phyloP scores from a whole-genome alignment of 2,888 invertebrate species.

The Caenorhabditis uteleia region DNA sequence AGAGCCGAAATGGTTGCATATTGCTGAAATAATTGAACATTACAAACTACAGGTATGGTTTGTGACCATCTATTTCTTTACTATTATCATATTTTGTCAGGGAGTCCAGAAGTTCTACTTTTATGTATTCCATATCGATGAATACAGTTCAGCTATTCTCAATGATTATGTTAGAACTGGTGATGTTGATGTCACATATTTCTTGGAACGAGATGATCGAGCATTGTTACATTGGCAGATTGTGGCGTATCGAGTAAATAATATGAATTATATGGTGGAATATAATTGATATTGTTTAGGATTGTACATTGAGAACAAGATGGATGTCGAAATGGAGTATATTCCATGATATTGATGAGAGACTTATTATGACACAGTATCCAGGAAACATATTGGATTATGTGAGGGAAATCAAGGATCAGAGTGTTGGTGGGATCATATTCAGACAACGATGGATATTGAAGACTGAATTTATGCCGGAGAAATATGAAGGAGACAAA shows the following conservation, averaged over 20 bases:
- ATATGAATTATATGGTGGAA: not conserved
- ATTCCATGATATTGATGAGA: conserved; percentile 30
- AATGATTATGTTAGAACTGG: conserved; percentile 36
- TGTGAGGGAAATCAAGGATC: conserved; percentile 14
- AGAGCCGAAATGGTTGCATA: conserved; percentile 30
- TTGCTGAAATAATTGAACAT: conserved; percentile 29
- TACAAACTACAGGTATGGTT: conserved; percentile 23
- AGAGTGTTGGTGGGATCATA: not conserved
- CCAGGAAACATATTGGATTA: conserved; percentile 25
- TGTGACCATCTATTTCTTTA: not conserved
- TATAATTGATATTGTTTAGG: conserved; percentile 9
- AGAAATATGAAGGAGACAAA: too few species aligned
- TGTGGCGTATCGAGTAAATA: conserved; percentile 20
- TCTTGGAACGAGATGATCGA: conserved; percentile 24
- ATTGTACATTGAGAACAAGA: conserved; percentile 18
- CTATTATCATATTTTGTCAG: conserved; percentile 2
- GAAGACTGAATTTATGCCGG: not conserved
- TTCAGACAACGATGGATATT: not conserved
- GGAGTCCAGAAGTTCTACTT: conserved; percentile 34
- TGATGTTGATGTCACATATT: conserved; percentile 20
- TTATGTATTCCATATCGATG: conserved; percentile 29
- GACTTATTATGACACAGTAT: conserved; percentile 35
- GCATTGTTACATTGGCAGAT: conserved; percentile 30
- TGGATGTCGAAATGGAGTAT: conserved; percentile 27
- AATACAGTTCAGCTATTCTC: conserved; percentile 24